Conservation (phyloP, 30 jellyfish, hydroid and myxozoan species). For the Morbakka virulenta region DNA sequence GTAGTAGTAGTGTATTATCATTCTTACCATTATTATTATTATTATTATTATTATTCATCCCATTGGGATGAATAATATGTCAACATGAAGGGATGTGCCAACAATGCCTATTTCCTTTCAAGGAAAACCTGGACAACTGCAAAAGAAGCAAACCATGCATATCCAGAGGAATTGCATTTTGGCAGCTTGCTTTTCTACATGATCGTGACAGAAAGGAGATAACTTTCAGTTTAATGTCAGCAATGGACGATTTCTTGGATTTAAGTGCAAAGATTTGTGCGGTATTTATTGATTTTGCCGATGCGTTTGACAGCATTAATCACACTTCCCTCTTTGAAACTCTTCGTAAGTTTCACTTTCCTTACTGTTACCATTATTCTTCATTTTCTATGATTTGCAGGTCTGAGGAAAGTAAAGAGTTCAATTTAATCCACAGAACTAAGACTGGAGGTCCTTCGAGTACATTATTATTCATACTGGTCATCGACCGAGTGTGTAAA, state of each 20-base stretch:
- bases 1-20: too few species aligned
- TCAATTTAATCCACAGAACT: too few species aligned
- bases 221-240: neutral
- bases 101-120: neutral
- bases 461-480: slow-evolving; percentile 10
- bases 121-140: neutral
- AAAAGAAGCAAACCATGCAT: neutral
- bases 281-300: neutral
- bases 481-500: slow-evolving; percentile 16
- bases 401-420: too few species aligned
- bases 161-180: neutral
- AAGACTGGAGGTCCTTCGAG: too few species aligned
- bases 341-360: neutral
- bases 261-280: neutral
- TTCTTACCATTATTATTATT: too few species aligned
- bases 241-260: neutral
- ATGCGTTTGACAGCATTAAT: neutral
- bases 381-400: too few species aligned
- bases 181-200: neutral
- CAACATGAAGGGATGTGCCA: neutral
- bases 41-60: too few species aligned
- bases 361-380: slow-evolving; percentile 10
- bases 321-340: neutral
- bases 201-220: neutral
- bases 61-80: neutral